Base-by-base conservation (phyloP, 2,888 invertebrate genomes). In the Ceriagrion tenellum region DNA sequence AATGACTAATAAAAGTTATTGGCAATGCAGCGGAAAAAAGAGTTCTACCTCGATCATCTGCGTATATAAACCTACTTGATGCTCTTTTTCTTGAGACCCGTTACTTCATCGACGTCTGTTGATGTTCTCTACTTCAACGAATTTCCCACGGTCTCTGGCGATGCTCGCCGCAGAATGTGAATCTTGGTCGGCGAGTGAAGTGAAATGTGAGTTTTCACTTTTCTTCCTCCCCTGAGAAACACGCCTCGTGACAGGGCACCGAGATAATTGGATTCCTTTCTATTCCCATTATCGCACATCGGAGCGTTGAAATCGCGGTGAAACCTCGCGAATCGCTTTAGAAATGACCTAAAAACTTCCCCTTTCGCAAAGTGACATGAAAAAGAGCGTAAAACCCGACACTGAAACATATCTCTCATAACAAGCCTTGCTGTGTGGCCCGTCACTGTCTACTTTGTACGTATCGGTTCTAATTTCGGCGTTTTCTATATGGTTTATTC, bases 281-380 rank as follows among this genome's bases (percentile, higher is more conserved):
- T 81, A 81, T 81, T 81, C 81, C 81, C 81, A 81, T 35, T 81
- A 81, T 81, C 81, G 81, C 81, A 81, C 81, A 35, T 81, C 81
- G 81, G 18, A 81, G 81, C 35, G 81, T 81, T 81, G 81, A 81
- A 81, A 81, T 81, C 81, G 1, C 3, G 81, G 81, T 35, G 81
- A 81, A 81, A 81, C 81, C 35, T 81, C 30, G 35, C 81, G 30
- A 35, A 81, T 30, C 30, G 81, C 18, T 81, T 30, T 81, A 35
- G 0, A 81, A 81, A 81, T 81, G 81, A 81, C 81, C 81, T 81
- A 81, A 81, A 81, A 81, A 81, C 13, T 81, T 16, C 81, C 35
- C 35, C 30, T 35, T 35, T 81, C n/a, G 81, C 35, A 35, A 81
- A 81, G 81, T 81, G 81, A 81, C 81, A 81, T 35, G 81, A 35